Evolutionary conservation across 1,140 invertebrate species (phyloP).

Genomic region (Drosophila repletoides): DNA sequence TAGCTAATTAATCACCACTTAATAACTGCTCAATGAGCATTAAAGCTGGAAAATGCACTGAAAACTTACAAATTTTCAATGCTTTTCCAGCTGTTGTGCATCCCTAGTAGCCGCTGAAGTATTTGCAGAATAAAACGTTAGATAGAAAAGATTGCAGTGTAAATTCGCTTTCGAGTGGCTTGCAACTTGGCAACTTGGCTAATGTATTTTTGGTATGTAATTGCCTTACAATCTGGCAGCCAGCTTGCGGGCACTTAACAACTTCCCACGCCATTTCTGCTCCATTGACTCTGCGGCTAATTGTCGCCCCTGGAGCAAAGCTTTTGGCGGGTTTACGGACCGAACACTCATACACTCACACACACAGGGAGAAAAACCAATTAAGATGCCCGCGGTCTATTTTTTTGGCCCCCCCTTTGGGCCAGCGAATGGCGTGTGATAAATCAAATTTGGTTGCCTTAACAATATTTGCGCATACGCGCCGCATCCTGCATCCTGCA

Average conservation of each 20-base stretch:
- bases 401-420: constrained; percentile 7
- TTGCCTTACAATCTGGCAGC: constrained; percentile 42
- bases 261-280: constrained; percentile 24
- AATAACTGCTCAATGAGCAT: too few species aligned
- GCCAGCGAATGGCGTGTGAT: constrained; percentile 41
- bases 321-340: constrained; percentile 26
- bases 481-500: constrained; percentile 60
- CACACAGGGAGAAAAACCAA: constrained; percentile 69
- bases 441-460: constrained; percentile 80
- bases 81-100: too few species aligned
- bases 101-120: too few species aligned
- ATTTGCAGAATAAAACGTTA: too few species aligned
- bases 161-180: too few species aligned
- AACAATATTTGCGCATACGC: constrained; percentile 78
- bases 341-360: constrained; percentile 45
- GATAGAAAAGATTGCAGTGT: too few species aligned
- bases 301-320: constrained; percentile 45
- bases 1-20: too few species aligned
- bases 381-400: constrained; percentile 54
- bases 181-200: constrained; percentile 28
- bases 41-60: too few species aligned
- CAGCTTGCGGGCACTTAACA: constrained; percentile 69
- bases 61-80: too few species aligned
- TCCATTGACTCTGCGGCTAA: constrained; percentile 68
- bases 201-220: constrained; percentile 26